Conservation (phyloP, 2,797 vertebrate species). For the Anniella stebbinsi region DNA sequence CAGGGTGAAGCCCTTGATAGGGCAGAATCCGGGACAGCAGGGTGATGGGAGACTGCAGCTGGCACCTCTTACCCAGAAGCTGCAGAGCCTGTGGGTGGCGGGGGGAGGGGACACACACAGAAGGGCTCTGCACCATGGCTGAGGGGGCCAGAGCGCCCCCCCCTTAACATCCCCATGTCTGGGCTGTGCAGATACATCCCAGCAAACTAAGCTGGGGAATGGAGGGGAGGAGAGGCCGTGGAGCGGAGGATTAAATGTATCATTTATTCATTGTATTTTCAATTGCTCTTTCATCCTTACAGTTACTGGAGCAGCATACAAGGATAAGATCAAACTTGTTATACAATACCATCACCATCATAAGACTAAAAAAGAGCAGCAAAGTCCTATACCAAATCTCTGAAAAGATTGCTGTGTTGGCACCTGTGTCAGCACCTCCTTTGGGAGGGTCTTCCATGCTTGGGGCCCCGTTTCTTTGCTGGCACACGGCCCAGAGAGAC, state of each 20-base stretch:
- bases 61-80: neutral
- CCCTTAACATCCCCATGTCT: neutral
- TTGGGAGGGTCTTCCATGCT: neutral
- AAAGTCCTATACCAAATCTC: too few relatives aligned
- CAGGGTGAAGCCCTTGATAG: neutral
- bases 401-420: too few relatives aligned
- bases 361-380: too few relatives aligned
- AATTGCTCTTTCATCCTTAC: neutral
- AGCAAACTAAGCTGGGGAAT: too few relatives aligned
- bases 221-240: too few relatives aligned
- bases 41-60: neutral
- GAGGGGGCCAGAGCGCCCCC: neutral
- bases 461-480: neutral
- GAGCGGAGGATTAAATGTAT: too few relatives aligned
- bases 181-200: neutral
- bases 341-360: too few relatives aligned
- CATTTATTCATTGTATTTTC: too few relatives aligned
- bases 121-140: too few relatives aligned
- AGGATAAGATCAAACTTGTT: neutral
- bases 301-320: neutral
- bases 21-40: neutral
- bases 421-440: too few relatives aligned
- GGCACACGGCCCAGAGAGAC: too few relatives aligned
- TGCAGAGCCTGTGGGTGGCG: neutral
- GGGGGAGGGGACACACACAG: too few relatives aligned